Base-by-base conservation (phyloP, 2,888 invertebrate species). In the Meghimatium bilineatum region DNA sequence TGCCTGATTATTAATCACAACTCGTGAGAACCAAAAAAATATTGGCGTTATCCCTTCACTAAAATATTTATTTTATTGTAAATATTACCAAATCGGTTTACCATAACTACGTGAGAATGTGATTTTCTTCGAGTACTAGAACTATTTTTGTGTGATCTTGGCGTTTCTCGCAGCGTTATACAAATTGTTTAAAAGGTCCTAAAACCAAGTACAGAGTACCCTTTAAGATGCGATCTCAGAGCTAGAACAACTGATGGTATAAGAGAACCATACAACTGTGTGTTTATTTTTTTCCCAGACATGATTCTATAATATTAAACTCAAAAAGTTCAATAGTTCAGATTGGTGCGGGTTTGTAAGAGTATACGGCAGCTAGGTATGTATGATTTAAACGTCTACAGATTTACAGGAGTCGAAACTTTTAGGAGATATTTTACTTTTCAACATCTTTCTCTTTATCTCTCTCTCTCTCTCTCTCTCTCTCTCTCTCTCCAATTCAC, bases 111-210 rank as follows among this genome's bases (percentile, higher is more conserved):
- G 36, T 12, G 3, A 34, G 69, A 32, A 36, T 69, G 34, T 69
- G 32, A 69, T 69, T 69, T 32, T 34, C 34, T 69, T 69, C 34
- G 69, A 56, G 44, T 12, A 8, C 5, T n/a, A 66, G 66, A 17
- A 26, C 17, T 1, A 26, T 74, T 74, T 74, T 74, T 74, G 2
- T 10, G 49, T 29, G 29, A 49, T 29, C 49, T 49, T 5, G 49
- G 49, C 44, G 49, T 49, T 20, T 44, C 49, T 49, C 49, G 20
- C 49, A 14, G 49, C 72, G 49, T 29, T 29, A 5, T 14, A n/a
- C 72, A 74, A 74, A 74, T 74, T 74, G 72, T 17, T 74, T 74
- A 74, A 74, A 74, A 74, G 72, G 72, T 29, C 49, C 17, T 29
- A 44, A 71, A 71, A 38, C 44, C 44, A 44, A 12, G 44, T 44